Percentiles rank a stretch among this genome's conserved stretches.
These are phyloP conservation scores for Zoanthus gigantus DNA, from an alignment of 92 coral and sea anemone genomes.

Conservation along the genomic window DNA sequence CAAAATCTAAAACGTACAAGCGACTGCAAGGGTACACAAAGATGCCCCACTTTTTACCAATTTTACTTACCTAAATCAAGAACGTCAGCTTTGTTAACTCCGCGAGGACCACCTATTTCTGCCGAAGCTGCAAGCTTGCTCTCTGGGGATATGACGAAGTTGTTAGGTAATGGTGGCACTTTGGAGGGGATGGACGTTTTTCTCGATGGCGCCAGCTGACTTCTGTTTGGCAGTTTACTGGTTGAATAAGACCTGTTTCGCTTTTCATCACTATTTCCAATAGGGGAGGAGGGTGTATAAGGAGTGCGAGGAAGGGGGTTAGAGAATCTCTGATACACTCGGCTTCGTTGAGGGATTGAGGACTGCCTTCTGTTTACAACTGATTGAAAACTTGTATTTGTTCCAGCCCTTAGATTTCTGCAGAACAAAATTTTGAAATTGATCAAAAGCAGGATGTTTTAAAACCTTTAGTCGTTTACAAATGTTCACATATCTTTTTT, in stretches of 20 bases:
- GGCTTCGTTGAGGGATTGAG: constrained; percentile 13
- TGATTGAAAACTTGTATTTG: constrained; percentile 5
- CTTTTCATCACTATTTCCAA: not conserved
- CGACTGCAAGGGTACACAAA: too few relatives aligned
- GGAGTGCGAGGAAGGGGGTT: constrained; percentile 24
- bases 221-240: constrained; percentile 24
- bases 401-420: constrained; percentile 39
- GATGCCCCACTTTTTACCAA: not conserved
- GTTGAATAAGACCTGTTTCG: constrained; percentile 36
- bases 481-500: too few relatives aligned
- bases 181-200: constrained; percentile 33
- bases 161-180: constrained; percentile 40
- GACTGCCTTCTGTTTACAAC: not conserved
- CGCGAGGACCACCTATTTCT: not conserved
- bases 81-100: constrained; percentile 14
- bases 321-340: constrained; percentile 11
- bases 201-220: constrained; percentile 12
- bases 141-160: constrained; percentile 37
- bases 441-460: not conserved
- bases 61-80: constrained; percentile 42
- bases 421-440: not conserved
- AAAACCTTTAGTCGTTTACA: not conserved
- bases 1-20: too few relatives aligned
- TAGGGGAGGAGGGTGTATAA: constrained; percentile 24
- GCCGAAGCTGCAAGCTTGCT: constrained; percentile 34